Evolutionary conservation across 2,888 invertebrate genomes (phyloP).

Genomic region (Pollenia amentaria): DNA sequence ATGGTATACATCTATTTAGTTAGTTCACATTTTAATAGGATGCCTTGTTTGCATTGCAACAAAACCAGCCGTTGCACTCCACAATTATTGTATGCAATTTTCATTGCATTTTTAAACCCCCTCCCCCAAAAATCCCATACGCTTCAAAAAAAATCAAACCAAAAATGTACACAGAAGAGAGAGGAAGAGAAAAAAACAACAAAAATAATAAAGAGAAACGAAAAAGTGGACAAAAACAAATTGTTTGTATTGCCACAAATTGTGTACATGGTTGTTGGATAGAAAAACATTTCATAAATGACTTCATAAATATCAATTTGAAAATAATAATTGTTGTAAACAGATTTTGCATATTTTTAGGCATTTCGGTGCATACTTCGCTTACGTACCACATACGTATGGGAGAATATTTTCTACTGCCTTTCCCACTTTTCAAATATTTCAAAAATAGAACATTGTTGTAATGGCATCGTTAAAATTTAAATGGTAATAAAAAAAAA

Average conservation of each 20-base stretch:
- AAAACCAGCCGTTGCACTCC: conserved; percentile 66
- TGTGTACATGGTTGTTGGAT: conserved; percentile 80
- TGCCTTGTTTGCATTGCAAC: conserved; percentile 52
- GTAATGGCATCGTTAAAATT: conserved; percentile 67
- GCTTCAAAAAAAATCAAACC: not conserved
- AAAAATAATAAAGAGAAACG: conserved; percentile 51
- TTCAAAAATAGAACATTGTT: conserved; percentile 42
- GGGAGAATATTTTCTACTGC: conserved; percentile 4
- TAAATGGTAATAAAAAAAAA: conserved; percentile 64
- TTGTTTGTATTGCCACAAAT: conserved; percentile 75
- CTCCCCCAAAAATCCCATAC: not conserved
- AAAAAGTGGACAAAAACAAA: conserved; percentile 60
- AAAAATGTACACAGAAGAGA: conserved; percentile 3
- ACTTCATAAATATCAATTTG: conserved; percentile 83
- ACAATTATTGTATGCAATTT: conserved; percentile 78
- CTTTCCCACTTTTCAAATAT: conserved; percentile 18
- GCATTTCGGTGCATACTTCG: conserved; percentile 38
- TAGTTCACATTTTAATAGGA: conserved; percentile 47
- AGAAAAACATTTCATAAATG: conserved; percentile 82
- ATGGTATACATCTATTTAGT: conserved; percentile 10
- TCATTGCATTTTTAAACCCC: conserved; percentile 76
- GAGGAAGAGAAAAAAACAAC: conserved; percentile 13
- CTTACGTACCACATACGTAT: not conserved
- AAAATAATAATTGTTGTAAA: conserved; percentile 78
- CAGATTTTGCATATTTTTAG: conserved; percentile 76